A percentile compares a stretch with the other conserved stretches of the same genome.
Evolutionary conservation across 2,888 invertebrate genomes (phyloP).

Genomic region (Amitus sp.): DNA sequence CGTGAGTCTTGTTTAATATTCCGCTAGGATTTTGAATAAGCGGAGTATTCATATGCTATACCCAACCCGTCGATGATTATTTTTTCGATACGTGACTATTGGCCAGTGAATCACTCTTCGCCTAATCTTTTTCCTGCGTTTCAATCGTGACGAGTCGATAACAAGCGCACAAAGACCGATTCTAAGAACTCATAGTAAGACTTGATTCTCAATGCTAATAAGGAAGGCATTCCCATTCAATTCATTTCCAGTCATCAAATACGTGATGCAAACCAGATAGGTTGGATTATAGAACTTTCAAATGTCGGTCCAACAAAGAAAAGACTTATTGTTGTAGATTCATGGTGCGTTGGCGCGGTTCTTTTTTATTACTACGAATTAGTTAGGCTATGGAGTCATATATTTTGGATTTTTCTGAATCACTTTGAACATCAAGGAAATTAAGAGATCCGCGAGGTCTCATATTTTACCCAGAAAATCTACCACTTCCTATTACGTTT

Average conservation of each 20-base stretch:
- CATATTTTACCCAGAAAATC: constrained; percentile 24
- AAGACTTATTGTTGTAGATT: not conserved
- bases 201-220: constrained; percentile 43
- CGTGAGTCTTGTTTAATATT: not conserved
- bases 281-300: constrained; percentile 45
- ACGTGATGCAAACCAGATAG: constrained; percentile 52
- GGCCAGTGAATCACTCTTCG: constrained; percentile 24
- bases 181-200: constrained; percentile 42
- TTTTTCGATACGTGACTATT: constrained; percentile 36
- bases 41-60: constrained; percentile 20
- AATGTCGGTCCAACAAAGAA: not conserved
- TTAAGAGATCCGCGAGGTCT: constrained; percentile 1
- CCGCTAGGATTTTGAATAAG: constrained; percentile 18
- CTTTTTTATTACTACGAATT: not conserved
- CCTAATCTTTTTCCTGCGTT: constrained; percentile 30
- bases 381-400: not conserved
- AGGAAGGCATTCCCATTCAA: constrained; percentile 47
- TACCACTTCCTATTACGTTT: constrained; percentile 20
- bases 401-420: not conserved
- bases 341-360: not conserved
- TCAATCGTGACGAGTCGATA: constrained; percentile 38
- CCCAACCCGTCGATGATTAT: not conserved
- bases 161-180: constrained; percentile 32
- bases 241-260: constrained; percentile 48
- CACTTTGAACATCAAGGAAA: too few species aligned